Evolutionary conservation across 1,140 invertebrate genomes (phyloP).

Genomic region (Penaeus vannamei): DNA sequence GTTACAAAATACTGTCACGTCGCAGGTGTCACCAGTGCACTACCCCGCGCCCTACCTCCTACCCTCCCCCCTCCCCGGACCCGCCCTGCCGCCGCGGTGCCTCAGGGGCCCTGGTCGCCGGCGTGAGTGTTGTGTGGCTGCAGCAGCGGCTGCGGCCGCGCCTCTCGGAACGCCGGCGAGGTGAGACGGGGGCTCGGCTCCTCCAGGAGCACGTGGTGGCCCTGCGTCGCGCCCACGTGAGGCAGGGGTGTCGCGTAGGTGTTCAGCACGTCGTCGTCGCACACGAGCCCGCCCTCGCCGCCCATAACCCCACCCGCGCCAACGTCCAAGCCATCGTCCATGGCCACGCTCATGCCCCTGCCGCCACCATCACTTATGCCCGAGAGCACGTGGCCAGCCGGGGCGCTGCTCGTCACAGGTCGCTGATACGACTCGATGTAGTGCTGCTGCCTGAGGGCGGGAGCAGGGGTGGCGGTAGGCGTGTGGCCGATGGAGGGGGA

Average conservation of each 20-base stretch:
- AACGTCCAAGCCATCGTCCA: too few species aligned
- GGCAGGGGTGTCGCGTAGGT: background rate
- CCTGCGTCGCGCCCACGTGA: background rate
- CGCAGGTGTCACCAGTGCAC: too few species aligned
- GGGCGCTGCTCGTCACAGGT: background rate
- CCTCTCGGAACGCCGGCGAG: conserved; percentile 45
- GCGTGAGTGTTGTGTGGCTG: background rate
- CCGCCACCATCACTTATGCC: background rate
- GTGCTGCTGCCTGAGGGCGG: background rate
- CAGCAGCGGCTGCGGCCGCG: background rate
- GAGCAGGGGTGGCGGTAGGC: background rate
- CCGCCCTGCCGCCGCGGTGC: too few species aligned
- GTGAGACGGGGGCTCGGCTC: conserved; percentile 28
- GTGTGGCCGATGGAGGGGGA: background rate
- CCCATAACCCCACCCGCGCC: too few species aligned
- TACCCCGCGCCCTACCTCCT: too few species aligned
- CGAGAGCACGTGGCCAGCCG: background rate
- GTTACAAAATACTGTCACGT: too few species aligned
- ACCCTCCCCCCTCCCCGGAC: too few species aligned
- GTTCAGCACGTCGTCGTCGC: background rate
- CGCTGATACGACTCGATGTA: conserved; percentile 14
- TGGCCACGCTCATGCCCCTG: too few species aligned
- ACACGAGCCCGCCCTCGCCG: too few species aligned
- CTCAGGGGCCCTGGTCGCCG: too few species aligned
- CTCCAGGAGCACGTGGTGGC: background rate